Evolutionary conservation across 2,113 vertebrate species (phyloP).

Genomic region (Paedocypris sp.): DNA sequence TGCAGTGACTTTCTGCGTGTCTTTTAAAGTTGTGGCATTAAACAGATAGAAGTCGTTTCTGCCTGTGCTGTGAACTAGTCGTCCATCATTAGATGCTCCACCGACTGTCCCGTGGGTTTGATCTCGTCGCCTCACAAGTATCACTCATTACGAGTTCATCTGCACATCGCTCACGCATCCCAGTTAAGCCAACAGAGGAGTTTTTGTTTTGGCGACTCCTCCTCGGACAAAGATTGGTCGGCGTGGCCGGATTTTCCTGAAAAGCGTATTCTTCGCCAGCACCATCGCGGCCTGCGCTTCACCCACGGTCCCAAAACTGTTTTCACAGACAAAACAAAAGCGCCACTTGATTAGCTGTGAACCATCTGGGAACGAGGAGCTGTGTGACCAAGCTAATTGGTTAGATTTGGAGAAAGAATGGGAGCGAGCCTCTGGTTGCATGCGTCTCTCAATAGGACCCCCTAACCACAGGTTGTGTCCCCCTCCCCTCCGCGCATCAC

Average conservation of each 20-base stretch:
- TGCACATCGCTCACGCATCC: neutral
- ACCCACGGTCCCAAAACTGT: slow-evolving; percentile 37
- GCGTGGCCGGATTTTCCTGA: neutral
- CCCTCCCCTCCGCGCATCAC: neutral
- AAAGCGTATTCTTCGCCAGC: slow-evolving; percentile 13
- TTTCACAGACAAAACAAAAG: slow-evolving; percentile 44
- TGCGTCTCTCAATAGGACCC: slow-evolving; percentile 29
- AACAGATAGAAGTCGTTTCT: too few species aligned
- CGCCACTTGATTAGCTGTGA: slow-evolving; percentile 41
- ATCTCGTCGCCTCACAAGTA: neutral
- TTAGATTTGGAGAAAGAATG: slow-evolving; percentile 37
- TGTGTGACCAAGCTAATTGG: slow-evolving; percentile 47
- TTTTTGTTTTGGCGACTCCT: slow-evolving; percentile 9
- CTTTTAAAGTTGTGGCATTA: too few species aligned
- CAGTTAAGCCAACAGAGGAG: neutral
- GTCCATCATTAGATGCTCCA: too few species aligned
- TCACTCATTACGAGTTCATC: slow-evolving; percentile 3
- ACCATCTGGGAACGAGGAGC: slow-evolving; percentile 37
- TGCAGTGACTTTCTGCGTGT: neutral
- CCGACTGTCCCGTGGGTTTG: too few species aligned
- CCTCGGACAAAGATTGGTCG: neutral
- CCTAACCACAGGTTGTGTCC: slow-evolving; percentile 24
- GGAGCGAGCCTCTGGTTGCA: slow-evolving; percentile 14
- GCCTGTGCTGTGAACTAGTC: too few species aligned
- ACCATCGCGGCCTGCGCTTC: slow-evolving; percentile 12